phyloP scores from a whole-genome alignment of 2,113 vertebrate species.

The Collichthys lucidus region DNA sequence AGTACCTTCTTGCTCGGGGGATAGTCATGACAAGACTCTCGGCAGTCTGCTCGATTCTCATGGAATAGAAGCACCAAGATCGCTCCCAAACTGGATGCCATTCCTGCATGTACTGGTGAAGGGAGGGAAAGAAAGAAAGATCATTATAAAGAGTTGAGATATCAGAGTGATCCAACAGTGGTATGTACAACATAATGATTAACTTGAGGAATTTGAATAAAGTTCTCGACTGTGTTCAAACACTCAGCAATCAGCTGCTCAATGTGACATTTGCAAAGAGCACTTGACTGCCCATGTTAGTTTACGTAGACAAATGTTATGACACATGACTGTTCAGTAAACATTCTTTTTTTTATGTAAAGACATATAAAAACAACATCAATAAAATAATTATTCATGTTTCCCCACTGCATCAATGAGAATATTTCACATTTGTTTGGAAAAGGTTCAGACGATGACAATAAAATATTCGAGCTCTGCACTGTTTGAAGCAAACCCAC shows the following conservation, averaged over 20 bases:
- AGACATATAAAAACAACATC: background rate
- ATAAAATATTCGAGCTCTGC: background rate
- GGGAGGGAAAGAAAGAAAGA: background rate
- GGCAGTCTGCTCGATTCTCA: background rate
- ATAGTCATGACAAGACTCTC: constrained; percentile 61
- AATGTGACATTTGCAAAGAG: constrained; percentile 7
- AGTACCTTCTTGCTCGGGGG: constrained; percentile 27
- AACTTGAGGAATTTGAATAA: background rate
- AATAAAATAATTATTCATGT: background rate
- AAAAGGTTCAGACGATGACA: background rate
- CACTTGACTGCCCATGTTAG: background rate
- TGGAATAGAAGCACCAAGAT: constrained; percentile 10
- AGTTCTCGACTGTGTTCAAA: background rate
- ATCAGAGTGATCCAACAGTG: background rate
- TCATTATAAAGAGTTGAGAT: background rate
- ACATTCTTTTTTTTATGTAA: background rate
- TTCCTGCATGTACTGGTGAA: constrained; percentile 53
- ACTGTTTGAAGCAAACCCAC: background rate
- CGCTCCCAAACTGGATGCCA: constrained; percentile 58
- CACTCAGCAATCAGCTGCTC: background rate
- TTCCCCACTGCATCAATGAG: background rate
- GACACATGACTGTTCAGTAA: background rate
- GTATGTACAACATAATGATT: background rate
- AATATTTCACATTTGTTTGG: background rate
- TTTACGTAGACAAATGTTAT: background rate